These are phyloP conservation scores for Hyperopisus bebe DNA, from an alignment of 2,113 vertebrate genomes.

Conservation along the genomic window DNA sequence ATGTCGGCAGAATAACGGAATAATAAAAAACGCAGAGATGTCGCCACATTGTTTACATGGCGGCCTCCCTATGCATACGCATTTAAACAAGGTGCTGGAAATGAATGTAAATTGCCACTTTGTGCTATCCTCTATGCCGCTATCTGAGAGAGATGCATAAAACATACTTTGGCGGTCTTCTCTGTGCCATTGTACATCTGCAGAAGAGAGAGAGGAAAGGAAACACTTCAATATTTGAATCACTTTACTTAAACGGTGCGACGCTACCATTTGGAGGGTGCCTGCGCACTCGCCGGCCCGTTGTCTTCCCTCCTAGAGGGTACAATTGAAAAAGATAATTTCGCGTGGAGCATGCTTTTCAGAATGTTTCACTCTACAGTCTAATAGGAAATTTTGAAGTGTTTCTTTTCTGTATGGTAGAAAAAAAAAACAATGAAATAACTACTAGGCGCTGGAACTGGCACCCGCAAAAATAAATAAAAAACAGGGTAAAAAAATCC, in stretches of 20 bases:
- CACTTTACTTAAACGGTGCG: conserved; percentile 36
- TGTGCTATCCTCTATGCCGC: conserved; percentile 49
- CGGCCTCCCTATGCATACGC: not conserved
- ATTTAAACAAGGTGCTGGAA: conserved; percentile 44
- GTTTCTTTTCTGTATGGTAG: conserved; percentile 28
- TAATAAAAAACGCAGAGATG: not conserved
- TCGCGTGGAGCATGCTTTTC: conserved; percentile 47
- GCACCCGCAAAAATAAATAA: conserved; percentile 19
- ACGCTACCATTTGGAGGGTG: conserved; percentile 36
- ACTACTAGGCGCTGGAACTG: conserved; percentile 23
- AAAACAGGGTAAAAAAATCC: conserved; percentile 1
- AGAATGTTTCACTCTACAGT: conserved; percentile 42
- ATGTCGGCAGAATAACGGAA: not conserved
- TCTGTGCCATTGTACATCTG: conserved; percentile 44
- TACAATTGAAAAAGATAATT: conserved; percentile 58
- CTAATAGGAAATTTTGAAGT: conserved; percentile 45
- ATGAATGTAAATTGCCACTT: conserved; percentile 63
- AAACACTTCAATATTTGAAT: conserved; percentile 42
- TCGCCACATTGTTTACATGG: conserved; percentile 19
- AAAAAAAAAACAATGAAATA: conserved; percentile 32
- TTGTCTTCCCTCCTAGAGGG: conserved; percentile 53
- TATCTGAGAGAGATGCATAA: conserved; percentile 47
- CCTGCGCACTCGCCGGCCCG: conserved; percentile 40
- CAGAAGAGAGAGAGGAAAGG: conserved; percentile 28
- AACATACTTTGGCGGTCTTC: conserved; percentile 48